phyloP scores from a whole-genome alignment of 2,888 invertebrate genomes.

The Chrysolina haemoptera region DNA sequence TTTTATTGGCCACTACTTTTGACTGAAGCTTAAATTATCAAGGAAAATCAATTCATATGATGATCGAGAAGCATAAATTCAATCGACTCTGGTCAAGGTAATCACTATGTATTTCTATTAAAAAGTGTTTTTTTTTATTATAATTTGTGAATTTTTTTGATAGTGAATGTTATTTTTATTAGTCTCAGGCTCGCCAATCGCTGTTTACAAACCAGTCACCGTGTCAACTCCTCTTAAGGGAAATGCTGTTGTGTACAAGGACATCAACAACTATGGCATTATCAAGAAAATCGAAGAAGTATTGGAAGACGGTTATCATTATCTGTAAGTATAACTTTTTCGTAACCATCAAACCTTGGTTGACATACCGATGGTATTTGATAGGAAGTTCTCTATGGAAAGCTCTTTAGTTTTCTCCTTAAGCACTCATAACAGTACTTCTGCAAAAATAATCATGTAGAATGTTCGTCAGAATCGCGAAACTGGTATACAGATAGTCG shows the following conservation, averaged over 20 bases:
- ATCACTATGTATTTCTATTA: neutral
- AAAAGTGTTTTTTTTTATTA: neutral
- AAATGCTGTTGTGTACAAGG: constrained; percentile 61
- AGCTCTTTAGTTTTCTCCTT: no score
- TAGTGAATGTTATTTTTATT: neutral
- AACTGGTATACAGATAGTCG: no score
- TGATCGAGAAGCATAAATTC: no score
- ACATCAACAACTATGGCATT: constrained; percentile 70
- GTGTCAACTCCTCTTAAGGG: constrained; percentile 42
- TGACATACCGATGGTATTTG: neutral
- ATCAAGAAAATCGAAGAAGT: constrained; percentile 73
- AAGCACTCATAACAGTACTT: no score
- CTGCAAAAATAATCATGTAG: no score
- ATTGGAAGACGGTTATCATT: constrained; percentile 74
- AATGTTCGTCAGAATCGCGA: no score
- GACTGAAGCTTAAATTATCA: no score
- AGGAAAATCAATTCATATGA: no score
- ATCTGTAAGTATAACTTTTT: constrained; percentile 63
- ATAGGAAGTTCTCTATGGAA: no score
- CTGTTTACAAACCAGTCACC: constrained; percentile 38
- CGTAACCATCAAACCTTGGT: no score
- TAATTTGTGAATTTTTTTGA: no score
- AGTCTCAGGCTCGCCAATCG: neutral
- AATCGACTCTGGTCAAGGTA: neutral
- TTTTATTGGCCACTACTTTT: no score